These are phyloP conservation scores for Nymphalis polychloros DNA, from an alignment of 2,888 invertebrate genomes.

Conservation along the genomic window DNA sequence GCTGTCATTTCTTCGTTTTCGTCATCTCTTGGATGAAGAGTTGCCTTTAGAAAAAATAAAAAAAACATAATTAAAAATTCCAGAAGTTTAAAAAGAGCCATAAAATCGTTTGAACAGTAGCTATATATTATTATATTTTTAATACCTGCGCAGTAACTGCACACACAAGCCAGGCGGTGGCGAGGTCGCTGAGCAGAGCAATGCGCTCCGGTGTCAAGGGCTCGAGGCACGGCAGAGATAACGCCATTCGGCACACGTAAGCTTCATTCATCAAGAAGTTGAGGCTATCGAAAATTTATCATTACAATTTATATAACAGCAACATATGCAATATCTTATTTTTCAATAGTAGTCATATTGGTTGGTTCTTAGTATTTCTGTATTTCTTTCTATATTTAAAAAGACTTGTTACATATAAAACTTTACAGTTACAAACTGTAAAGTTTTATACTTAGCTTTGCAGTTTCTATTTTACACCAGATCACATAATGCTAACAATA, in stretches of 20 bases:
- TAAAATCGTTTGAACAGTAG: background rate
- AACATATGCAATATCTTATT: too few relatives aligned
- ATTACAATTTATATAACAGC: background rate
- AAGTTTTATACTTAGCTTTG: background rate
- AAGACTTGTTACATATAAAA: background rate
- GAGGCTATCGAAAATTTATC: slow-evolving; percentile 74
- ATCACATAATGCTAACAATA: too few relatives aligned
- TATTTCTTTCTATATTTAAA: too few relatives aligned
- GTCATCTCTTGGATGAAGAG: slow-evolving; percentile 83
- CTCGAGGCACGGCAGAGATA: slow-evolving; percentile 93
- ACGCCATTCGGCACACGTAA: slow-evolving; percentile 89
- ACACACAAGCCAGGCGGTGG: slow-evolving; percentile 89
- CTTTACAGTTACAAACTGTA: background rate
- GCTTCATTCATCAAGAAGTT: slow-evolving; percentile 92
- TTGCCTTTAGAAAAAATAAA: slow-evolving; percentile 55
- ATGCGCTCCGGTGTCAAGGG: slow-evolving; percentile 93
- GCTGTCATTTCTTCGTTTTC: slow-evolving; percentile 92
- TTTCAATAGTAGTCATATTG: too few relatives aligned
- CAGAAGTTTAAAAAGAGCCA: too few relatives aligned
- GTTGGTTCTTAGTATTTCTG: too few relatives aligned
- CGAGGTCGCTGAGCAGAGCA: slow-evolving; percentile 89
- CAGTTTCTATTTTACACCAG: background rate
- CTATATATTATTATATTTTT: too few relatives aligned
- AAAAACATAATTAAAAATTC: too few relatives aligned
- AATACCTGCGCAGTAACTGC: slow-evolving; percentile 87